A percentile compares a stretch with the other conserved stretches of the same genome.
These are phyloP conservation scores for Eriocheir sinensis DNA, from an alignment of 1,140 invertebrate genomes.

Conservation along the genomic window DNA sequence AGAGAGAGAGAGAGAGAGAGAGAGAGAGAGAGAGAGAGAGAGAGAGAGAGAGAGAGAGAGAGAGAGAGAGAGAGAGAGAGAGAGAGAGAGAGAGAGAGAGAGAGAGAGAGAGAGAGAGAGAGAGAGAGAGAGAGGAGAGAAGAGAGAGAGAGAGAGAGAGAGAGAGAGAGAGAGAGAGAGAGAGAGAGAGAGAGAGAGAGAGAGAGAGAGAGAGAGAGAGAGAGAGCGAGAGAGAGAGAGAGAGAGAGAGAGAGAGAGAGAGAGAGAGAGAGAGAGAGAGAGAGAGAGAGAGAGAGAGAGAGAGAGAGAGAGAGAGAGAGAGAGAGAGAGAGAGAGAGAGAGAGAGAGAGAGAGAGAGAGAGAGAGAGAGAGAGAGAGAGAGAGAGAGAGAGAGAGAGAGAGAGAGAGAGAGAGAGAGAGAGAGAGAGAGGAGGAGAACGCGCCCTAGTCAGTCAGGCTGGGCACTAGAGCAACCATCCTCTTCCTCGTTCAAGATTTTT, in stretches of 20 bases:
- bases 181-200: not conserved
- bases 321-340: not conserved
- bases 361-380: conserved; percentile 22
- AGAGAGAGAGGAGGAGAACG: not conserved
- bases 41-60: not conserved
- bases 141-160: too few relatives aligned
- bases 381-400: not conserved
- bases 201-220: conserved; percentile 22
- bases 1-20: conserved; percentile 22
- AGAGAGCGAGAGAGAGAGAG: too few relatives aligned
- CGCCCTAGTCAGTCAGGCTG: too few relatives aligned
- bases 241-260: not conserved
- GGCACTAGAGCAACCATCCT: too few relatives aligned
- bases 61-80: not conserved
- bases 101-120: conserved; percentile 22
- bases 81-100: conserved; percentile 22
- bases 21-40: not conserved
- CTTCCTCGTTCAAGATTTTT: too few relatives aligned
- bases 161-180: not conserved
- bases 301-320: conserved; percentile 22
- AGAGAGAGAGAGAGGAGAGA: conserved; percentile 22
- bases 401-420: not conserved
- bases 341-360: conserved; percentile 22
- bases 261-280: not conserved
- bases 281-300: not conserved